These are phyloP conservation scores for Trachythela sp. DNA, from an alignment of 64 coral and sea anemone species.

Conservation along the genomic window DNA sequence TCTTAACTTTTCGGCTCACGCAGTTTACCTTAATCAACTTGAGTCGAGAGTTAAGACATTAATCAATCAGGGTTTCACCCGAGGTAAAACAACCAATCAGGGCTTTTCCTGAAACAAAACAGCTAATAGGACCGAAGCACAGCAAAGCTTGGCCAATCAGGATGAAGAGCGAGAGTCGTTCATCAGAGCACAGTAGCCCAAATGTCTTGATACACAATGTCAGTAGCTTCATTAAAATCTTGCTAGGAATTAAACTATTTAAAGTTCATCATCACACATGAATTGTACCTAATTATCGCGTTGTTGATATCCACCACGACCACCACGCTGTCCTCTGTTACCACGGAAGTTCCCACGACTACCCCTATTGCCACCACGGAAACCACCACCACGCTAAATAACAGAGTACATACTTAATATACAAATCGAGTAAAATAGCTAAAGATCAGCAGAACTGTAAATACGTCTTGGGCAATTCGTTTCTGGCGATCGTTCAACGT, in stretches of 20 bases:
- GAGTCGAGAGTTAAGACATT: no score
- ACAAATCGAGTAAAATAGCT: no score
- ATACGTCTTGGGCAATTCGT: no score
- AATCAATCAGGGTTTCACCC: no score
- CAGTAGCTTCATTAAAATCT: slow-evolving; percentile 13
- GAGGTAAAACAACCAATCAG: no score
- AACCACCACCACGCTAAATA: neutral
- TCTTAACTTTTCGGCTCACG: no score
- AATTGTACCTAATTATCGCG: neutral
- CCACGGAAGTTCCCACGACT: neutral
- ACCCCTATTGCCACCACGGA: neutral
- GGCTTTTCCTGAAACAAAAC: neutral
- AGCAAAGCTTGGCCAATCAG: neutral
- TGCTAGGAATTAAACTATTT: neutral
- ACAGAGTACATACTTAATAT: neutral
- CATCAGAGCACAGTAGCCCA: neutral
- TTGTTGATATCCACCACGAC: neutral
- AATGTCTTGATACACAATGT: neutral
- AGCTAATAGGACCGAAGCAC: neutral
- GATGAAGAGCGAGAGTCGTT: neutral
- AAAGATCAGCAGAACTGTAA: no score
- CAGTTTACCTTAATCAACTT: no score
- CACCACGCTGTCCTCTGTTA: neutral
- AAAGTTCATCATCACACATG: neutral
- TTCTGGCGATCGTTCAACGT: no score